A percentile compares a stretch with the other conserved stretches of the same genome.
Evolutionary conservation across 2,113 vertebrate species (phyloP).

Genomic region (Romanogobio albipinnatus): DNA sequence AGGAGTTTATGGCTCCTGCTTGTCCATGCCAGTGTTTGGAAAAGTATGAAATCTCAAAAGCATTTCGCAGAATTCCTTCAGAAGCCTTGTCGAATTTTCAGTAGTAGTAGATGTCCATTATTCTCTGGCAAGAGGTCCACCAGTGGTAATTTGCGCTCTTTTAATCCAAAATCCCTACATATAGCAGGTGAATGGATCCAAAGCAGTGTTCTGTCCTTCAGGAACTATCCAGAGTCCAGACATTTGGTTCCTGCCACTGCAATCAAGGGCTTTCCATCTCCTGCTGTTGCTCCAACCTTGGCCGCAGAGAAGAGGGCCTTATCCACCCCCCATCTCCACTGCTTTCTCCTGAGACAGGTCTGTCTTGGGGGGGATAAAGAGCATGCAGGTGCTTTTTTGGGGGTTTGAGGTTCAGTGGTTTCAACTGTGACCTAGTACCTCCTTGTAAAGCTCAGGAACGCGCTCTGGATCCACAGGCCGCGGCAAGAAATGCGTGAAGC

Average conservation of each 20-base stretch:
- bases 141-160: not conserved
- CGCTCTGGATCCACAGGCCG: constrained; percentile 97
- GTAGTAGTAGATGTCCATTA: constrained; percentile 46
- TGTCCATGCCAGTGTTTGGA: constrained; percentile 57
- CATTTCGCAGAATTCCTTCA: constrained; percentile 68
- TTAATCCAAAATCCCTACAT: not conserved
- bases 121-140: constrained; percentile 43
- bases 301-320: constrained; percentile 2
- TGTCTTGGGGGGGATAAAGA: not conserved
- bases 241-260: constrained; percentile 11
- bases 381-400: constrained; percentile 40
- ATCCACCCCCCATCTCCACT: not conserved
- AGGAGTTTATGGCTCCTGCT: constrained; percentile 58
- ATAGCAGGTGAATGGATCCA: not conserved
- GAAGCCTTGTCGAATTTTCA: constrained; percentile 58
- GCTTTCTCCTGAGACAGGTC: constrained; percentile 25
- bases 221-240: constrained; percentile 17
- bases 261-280: constrained; percentile 23
- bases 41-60: constrained; percentile 54
- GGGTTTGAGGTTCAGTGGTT: constrained; percentile 17
- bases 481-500: constrained; percentile 98
- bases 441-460: constrained; percentile 97
- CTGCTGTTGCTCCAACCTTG: constrained; percentile 30
- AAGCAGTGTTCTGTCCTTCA: constrained; percentile 29
- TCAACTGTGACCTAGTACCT: constrained; percentile 98